Conservation (phyloP, 2,113 vertebrate genomes). For the Syngnathus typhle region DNA sequence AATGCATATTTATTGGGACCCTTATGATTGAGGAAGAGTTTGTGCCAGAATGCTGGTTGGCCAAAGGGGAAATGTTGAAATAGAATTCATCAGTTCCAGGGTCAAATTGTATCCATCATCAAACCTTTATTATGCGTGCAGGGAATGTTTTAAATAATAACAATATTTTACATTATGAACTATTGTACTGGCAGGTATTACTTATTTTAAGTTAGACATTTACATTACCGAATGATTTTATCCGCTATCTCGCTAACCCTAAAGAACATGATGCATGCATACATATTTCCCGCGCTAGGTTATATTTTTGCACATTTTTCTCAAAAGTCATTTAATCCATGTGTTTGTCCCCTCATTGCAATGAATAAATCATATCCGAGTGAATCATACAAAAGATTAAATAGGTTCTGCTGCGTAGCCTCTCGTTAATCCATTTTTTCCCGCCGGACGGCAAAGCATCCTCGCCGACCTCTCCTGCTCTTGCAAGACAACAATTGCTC, state of each 20-base stretch:
- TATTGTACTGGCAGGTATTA: no score
- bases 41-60: neutral
- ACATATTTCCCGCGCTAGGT: neutral
- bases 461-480: slow-evolving; percentile 39
- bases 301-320: neutral
- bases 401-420: slow-evolving; percentile 40
- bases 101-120: neutral
- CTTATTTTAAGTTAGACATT: no score
- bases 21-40: neutral
- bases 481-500: slow-evolving; percentile 20
- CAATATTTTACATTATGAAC: no score
- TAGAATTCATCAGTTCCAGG: neutral
- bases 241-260: no score
- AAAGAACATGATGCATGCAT: neutral
- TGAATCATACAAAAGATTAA: slow-evolving; percentile 54
- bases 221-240: no score
- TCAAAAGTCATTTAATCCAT: neutral
- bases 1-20: slow-evolving; percentile 4
- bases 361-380: slow-evolving; percentile 38
- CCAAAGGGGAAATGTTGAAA: neutral
- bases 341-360: slow-evolving; percentile 13
- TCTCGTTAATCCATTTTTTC: slow-evolving; percentile 49
- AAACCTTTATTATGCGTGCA: neutral
- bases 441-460: slow-evolving; percentile 40
- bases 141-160: neutral